A percentile compares a stretch with the other conserved stretches of the same genome.
phyloP scores from a whole-genome alignment of 2,113 vertebrate genomes.

The Odontesthes bonariensis region DNA sequence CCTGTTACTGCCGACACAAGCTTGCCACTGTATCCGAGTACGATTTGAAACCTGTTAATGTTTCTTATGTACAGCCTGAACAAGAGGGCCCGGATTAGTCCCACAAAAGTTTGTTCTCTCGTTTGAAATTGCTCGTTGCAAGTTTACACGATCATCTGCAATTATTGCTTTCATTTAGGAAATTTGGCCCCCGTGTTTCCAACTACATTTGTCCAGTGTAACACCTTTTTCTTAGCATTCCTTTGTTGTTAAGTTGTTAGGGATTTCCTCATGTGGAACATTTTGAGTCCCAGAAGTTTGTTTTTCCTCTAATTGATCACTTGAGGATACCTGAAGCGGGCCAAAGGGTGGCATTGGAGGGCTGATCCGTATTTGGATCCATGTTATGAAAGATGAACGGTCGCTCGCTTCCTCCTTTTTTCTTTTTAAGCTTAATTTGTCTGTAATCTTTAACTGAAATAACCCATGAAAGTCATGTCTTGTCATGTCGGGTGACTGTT shows the following conservation, averaged over 20 bases:
- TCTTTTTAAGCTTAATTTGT: conserved; percentile 43
- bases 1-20: conserved; percentile 1
- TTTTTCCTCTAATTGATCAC: conserved; percentile 51
- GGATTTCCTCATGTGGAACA: conserved; percentile 34
- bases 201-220: background rate
- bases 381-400: conserved; percentile 58
- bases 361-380: conserved; percentile 33
- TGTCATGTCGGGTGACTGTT: conserved; percentile 40
- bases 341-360: conserved; percentile 39
- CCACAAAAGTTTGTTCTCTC: conserved; percentile 1
- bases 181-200: background rate
- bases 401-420: conserved; percentile 19
- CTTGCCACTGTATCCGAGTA: conserved; percentile 1
- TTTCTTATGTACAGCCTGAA: background rate
- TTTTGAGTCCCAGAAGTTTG: conserved; percentile 38
- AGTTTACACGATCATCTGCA: conserved; percentile 3
- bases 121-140: conserved; percentile 5
- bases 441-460: conserved; percentile 40
- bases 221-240: conserved; percentile 1
- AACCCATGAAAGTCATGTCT: conserved; percentile 53
- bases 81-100: background rate
- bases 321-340: conserved; percentile 51
- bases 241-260: conserved; percentile 14
- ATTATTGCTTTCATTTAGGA: conserved; percentile 6
- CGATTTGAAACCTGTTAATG: background rate